Percentiles rank a stretch among this genome's conserved stretches.
Conservation (phyloP, 1,140 invertebrate genomes). For the Maniola jurtina region DNA sequence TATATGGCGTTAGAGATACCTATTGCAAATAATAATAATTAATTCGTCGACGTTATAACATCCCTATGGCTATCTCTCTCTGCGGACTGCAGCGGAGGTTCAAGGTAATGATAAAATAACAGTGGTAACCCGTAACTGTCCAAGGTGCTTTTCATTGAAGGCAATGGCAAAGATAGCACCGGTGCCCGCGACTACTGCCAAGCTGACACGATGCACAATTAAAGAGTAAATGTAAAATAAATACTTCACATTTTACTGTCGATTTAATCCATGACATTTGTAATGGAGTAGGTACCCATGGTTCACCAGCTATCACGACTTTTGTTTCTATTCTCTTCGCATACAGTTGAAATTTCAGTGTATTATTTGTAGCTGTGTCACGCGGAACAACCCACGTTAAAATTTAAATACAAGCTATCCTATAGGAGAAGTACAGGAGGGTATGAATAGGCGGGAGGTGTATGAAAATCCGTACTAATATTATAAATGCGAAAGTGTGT, state of each 20-base stretch:
- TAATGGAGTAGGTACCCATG: conserved; percentile 43
- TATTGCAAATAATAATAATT: too few species aligned
- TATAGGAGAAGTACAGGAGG: background rate
- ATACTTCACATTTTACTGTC: conserved; percentile 69
- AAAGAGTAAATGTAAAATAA: conserved; percentile 75
- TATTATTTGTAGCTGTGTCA: conserved; percentile 50
- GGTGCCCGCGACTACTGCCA: conserved; percentile 47
- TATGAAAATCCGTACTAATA: too few species aligned
- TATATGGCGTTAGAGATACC: too few species aligned
- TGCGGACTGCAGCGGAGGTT: background rate
- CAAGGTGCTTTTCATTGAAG: conserved; percentile 44
- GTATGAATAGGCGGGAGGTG: background rate
- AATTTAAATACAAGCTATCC: conserved; percentile 15
- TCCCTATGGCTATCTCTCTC: background rate
- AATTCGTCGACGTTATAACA: background rate
- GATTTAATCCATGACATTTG: conserved; percentile 68
- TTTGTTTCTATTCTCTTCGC: background rate
- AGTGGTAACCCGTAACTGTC: conserved; percentile 43
- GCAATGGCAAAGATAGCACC: conserved; percentile 55
- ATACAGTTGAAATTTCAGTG: conserved; percentile 35
- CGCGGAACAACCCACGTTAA: conserved; percentile 46
- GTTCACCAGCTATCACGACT: background rate
- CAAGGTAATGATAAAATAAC: conserved; percentile 51
- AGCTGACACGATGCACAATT: conserved; percentile 58
- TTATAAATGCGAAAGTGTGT: too few species aligned